A percentile compares a stretch with the other conserved stretches of the same genome.
Evolutionary conservation across 2,113 vertebrate genomes (phyloP).

Genomic region (Ploceus nigricollis): DNA sequence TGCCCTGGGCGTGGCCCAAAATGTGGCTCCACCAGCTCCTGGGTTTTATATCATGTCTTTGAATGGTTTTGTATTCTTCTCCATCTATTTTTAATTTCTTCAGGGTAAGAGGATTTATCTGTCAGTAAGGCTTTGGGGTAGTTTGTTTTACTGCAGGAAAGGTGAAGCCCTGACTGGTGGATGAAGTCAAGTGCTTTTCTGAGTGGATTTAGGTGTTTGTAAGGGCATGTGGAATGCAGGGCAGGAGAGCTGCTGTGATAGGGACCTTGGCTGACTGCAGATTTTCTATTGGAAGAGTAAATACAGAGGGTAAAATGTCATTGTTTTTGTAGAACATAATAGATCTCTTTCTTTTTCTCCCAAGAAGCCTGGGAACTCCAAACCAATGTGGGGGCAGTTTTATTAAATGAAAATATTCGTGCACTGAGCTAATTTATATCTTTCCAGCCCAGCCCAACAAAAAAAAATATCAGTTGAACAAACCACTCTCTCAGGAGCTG

Average conservation of each 20-base stretch:
- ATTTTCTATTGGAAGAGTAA: constrained; percentile 20
- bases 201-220: not conserved
- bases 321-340: constrained; percentile 43
- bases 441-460: not conserved
- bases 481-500: constrained; percentile 4
- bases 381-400: constrained; percentile 14
- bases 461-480: constrained; percentile 22
- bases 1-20: not conserved
- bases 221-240: not conserved
- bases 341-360: constrained; percentile 6
- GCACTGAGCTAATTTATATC: constrained; percentile 14
- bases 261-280: not conserved
- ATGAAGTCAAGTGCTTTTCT: not conserved
- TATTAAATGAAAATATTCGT: constrained; percentile 49
- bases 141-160: not conserved
- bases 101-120: not conserved
- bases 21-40: not conserved
- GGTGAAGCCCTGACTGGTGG: not conserved
- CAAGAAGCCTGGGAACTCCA: constrained; percentile 34
- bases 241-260: not conserved
- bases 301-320: constrained; percentile 53
- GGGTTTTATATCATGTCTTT: fast-evolving
- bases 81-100: not conserved
- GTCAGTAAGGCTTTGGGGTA: not conserved
- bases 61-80: not conserved